Evolutionary conservation across 2,797 vertebrate genomes (phyloP), one percentile per base, ranked within the genome.

Genomic region (Semotilus atromaculatus): DNA sequence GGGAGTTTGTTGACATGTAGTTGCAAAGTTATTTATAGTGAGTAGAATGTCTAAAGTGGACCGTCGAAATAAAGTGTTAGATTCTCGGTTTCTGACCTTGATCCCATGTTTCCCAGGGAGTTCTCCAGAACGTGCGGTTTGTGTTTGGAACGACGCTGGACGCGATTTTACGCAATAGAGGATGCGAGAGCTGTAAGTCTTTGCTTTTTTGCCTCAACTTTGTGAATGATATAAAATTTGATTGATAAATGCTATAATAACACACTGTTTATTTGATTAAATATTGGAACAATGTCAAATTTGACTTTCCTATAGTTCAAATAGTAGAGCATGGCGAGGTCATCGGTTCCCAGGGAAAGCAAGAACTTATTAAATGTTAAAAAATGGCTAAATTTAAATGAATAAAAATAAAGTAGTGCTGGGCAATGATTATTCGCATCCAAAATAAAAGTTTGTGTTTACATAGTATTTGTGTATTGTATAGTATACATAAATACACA

Each of bases 51-150:
- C 13, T 45, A 14, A 45, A 45, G 40, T 43, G 40, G 10, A 43
- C 3, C 9, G 13, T 43, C 11, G 11, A 13, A 43, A 43, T 43
- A 43, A 3, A 13, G 43, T 45, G 43, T 45, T 45, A 4, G 11
- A 13, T 53, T 21, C 36, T 86, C 38, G 3, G 38, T 3, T 26
- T 89, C 31, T 23, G 45, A 36, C 77, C 43, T 45, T 82, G 94
- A 68, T 85, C 23, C 90, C 90, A 1, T 75, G 18, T 55, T 7
- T 45, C 89, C 71, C 93, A 99, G 98, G 98, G 98, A 91, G 96
- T 97, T 85, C 97, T 99, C 83, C 98, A 99, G 95, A 99, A 99
- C 76, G 96, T 99, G 90, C 96, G 96, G 60, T 99, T 99, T 93
- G 97, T 99, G 71, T 99, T 99, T 90, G 97, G 97, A 91, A 98